A percentile compares a stretch with the other conserved stretches of the same genome.
Conservation (phyloP, 2,888 invertebrate genomes). For the Rotaria macrura region DNA sequence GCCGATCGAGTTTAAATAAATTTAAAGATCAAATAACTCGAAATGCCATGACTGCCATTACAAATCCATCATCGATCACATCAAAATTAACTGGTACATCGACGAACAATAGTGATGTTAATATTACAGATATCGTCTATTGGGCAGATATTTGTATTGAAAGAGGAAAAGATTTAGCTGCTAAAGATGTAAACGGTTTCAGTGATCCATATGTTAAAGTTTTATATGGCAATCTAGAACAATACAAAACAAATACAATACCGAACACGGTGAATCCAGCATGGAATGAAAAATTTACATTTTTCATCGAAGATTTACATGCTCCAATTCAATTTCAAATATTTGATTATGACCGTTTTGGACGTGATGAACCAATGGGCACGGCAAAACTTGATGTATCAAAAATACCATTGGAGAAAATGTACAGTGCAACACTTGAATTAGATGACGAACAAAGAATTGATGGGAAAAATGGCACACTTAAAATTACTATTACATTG, state of each 20-base stretch:
- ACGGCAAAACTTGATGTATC: constrained; percentile 72
- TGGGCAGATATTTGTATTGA: neutral
- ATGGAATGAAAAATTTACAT: constrained; percentile 92
- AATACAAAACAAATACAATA: constrained; percentile 60
- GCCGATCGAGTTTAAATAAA: neutral
- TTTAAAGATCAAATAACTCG: neutral
- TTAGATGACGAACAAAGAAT: neutral
- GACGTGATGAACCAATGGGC: constrained; percentile 92
- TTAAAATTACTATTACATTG: neutral
- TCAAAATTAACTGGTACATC: neutral
- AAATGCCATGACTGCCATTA: neutral
- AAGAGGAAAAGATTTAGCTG: constrained; percentile 66
- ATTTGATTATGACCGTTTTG: constrained; percentile 92
- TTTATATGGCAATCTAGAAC: constrained; percentile 84
- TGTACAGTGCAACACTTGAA: neutral
- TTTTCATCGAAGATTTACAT: constrained; percentile 71
- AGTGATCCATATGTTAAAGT: constrained; percentile 91
- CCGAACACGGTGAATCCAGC: constrained; percentile 84
- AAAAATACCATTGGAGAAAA: constrained; percentile 61
- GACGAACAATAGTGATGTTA: neutral
- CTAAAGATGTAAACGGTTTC: constrained; percentile 74
- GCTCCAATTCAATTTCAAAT: constrained; percentile 53
- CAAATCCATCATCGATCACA: neutral
- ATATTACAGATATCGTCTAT: neutral
- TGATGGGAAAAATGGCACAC: neutral